Conservation (phyloP, 2,113 vertebrate species). For the Redunca redunca region DNA sequence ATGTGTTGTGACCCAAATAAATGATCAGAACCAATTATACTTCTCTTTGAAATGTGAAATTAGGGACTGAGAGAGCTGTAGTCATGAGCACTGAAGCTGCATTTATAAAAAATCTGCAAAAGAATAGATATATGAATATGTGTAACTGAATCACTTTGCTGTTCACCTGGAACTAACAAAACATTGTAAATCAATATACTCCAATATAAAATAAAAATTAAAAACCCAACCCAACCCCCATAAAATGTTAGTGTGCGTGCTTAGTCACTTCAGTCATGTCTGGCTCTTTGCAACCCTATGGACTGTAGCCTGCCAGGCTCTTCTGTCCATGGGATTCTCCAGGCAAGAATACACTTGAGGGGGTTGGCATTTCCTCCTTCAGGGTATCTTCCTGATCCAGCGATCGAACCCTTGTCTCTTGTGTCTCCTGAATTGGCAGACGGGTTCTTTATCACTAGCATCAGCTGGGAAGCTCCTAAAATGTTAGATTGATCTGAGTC, state of each 20-base stretch:
- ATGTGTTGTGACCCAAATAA: background rate
- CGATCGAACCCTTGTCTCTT: background rate
- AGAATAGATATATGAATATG: background rate
- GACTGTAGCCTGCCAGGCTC: background rate
- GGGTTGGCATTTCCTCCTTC: background rate
- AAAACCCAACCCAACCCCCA: background rate
- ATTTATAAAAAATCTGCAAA: background rate
- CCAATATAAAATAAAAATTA: background rate
- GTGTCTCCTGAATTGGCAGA: background rate
- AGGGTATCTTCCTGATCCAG: background rate
- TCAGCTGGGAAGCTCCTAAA: background rate
- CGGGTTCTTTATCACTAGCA: background rate
- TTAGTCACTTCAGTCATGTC: background rate
- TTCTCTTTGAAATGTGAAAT: background rate
- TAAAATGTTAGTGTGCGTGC: rapidly evolving
- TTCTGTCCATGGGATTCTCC: background rate
- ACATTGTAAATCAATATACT: background rate
- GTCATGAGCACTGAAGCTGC: background rate
- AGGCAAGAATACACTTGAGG: background rate
- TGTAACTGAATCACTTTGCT: background rate
- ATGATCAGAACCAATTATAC: background rate
- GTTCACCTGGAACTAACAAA: background rate
- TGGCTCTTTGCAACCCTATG: background rate
- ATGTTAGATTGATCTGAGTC: background rate
- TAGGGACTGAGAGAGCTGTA: background rate